These are phyloP conservation scores for Amazonetta brasiliensis DNA, from an alignment of 2,797 vertebrate genomes.

Conservation along the genomic window DNA sequence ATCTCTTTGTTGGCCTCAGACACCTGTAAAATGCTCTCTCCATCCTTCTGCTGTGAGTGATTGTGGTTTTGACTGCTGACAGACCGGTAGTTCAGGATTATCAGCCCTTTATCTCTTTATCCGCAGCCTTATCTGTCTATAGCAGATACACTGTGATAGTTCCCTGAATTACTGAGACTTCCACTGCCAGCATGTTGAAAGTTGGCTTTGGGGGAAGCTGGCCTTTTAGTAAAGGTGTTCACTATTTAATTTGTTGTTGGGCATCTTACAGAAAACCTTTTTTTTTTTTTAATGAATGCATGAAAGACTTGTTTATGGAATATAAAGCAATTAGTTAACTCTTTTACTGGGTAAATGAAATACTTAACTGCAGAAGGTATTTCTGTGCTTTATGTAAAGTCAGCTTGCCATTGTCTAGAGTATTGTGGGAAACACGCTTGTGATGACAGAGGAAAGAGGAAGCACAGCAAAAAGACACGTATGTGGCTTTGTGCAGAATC, in stretches of 20 bases:
- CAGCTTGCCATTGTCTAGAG: background rate
- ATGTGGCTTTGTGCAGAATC: background rate
- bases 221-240: background rate
- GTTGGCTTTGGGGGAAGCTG: constrained; percentile 7
- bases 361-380: background rate
- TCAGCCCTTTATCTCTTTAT: background rate
- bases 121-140: background rate
- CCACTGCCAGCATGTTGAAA: background rate
- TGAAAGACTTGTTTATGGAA: background rate
- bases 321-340: background rate
- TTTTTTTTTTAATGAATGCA: background rate
- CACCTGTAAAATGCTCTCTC: background rate
- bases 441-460: background rate
- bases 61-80: background rate
- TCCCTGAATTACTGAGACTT: background rate
- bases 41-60: background rate
- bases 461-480: background rate
- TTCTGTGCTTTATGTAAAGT: background rate
- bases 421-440: background rate
- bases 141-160: background rate
- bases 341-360: background rate
- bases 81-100: constrained; percentile 1
- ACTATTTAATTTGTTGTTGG: background rate
- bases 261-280: background rate
- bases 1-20: background rate